A percentile compares a stretch with the other conserved stretches of the same genome.
Evolutionary conservation across 1,140 invertebrate genomes (phyloP).

Genomic region (Sitophilus oryzae): DNA sequence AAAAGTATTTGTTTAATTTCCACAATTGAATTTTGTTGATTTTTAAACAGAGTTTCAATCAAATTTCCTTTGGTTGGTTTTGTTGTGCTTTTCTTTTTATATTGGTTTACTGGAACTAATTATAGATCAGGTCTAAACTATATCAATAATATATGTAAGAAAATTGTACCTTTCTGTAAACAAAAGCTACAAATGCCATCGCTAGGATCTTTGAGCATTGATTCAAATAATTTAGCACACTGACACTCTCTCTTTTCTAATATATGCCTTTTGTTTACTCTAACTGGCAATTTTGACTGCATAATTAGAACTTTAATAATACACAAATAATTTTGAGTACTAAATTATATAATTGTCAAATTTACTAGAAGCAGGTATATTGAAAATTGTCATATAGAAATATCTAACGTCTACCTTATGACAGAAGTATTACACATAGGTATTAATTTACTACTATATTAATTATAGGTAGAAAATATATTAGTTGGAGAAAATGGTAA

Average conservation of each 20-base stretch:
- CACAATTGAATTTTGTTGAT: background rate
- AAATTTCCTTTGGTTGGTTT: no score
- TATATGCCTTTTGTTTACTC: constrained; percentile 8
- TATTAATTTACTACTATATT: background rate
- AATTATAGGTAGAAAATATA: constrained; percentile 78
- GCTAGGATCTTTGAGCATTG: constrained; percentile 7
- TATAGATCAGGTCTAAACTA: no score
- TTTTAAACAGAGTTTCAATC: background rate
- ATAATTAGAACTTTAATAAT: constrained; percentile 1
- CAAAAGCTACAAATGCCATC: background rate
- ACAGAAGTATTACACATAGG: background rate
- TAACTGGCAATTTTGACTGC: constrained; percentile 20
- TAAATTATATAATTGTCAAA: background rate
- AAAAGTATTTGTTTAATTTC: background rate
- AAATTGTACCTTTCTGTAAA: background rate
- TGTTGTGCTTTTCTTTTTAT: no score
- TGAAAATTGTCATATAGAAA: no score
- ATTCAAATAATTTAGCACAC: constrained; percentile 11
- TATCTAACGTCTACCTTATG: background rate
- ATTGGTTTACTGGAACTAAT: no score
- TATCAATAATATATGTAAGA: no score
- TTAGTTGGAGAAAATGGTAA: constrained; percentile 45
- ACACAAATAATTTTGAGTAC: background rate
- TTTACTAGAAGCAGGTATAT: no score
- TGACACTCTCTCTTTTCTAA: constrained; percentile 10